phyloP scores from a whole-genome alignment of 2,113 vertebrate genomes.

The Acinonyx jubatus region DNA sequence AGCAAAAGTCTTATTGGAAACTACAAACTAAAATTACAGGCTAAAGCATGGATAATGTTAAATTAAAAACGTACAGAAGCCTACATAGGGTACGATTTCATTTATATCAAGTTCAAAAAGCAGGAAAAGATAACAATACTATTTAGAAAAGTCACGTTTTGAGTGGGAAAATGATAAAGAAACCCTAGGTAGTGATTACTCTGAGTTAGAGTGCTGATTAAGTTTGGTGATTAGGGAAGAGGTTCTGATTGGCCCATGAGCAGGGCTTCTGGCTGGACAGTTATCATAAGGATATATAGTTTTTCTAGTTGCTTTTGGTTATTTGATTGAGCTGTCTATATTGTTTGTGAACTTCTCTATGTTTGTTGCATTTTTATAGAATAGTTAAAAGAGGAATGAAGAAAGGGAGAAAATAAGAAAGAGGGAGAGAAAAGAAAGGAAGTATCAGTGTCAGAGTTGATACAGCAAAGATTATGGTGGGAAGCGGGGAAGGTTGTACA shows the following conservation, averaged over 20 bases:
- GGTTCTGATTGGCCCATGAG: background rate
- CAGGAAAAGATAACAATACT: background rate
- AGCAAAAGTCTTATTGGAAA: background rate
- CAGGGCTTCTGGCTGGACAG: background rate
- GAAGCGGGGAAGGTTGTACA: background rate
- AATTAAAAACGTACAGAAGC: background rate
- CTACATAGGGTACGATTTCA: background rate
- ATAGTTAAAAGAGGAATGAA: background rate
- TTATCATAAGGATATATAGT: background rate
- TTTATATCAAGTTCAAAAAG: background rate
- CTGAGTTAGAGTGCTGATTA: background rate
- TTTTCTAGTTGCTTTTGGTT: background rate
- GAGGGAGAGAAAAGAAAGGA: background rate
- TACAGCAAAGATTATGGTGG: background rate
- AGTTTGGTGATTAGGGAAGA: background rate
- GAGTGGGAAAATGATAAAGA: background rate
- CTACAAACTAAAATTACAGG: background rate
- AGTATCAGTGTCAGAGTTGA: background rate
- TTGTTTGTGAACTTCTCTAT: background rate
- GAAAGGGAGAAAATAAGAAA: background rate
- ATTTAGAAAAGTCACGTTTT: background rate
- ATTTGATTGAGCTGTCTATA: background rate
- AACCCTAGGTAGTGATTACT: background rate
- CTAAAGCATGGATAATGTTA: background rate
- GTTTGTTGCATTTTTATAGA: background rate